phyloP scores from a whole-genome alignment of 64 coral and sea anemone species.

The Cladopsammia gracilis region DNA sequence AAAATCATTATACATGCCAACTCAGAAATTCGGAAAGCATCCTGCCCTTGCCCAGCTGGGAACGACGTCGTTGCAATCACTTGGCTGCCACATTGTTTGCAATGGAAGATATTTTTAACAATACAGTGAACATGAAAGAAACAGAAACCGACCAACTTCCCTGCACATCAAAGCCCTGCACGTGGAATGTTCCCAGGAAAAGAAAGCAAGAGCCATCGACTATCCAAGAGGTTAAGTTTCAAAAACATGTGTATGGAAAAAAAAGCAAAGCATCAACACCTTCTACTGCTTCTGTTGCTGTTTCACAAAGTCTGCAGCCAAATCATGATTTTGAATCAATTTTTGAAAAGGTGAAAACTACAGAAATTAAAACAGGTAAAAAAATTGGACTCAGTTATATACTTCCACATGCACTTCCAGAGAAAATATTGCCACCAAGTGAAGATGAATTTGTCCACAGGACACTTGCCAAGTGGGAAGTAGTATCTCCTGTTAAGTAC shows the following conservation, averaged over 20 bases:
- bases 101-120: no score
- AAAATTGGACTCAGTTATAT: constrained; percentile 77
- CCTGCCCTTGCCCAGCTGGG: no score
- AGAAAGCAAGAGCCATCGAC: constrained; percentile 33
- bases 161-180: constrained; percentile 64
- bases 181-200: constrained; percentile 50
- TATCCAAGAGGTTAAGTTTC: constrained; percentile 61
- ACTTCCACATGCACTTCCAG: constrained; percentile 61
- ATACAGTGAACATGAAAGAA: no score
- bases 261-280: constrained; percentile 32
- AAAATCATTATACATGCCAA: no score
- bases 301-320: neutral
- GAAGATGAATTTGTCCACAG: no score
- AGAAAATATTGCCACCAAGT: no score
- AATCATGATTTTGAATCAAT: constrained; percentile 46
- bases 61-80: no score
- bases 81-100: no score
- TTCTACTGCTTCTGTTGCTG: constrained; percentile 26
- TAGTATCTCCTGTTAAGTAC: no score
- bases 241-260: constrained; percentile 79
- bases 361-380: constrained; percentile 70
- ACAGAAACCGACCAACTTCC: constrained; percentile 21
- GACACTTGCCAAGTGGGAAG: no score
- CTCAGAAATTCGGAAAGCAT: no score
- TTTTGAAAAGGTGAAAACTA: constrained; percentile 70